These are phyloP conservation scores for Yponomeuta cagnagella DNA, from an alignment of 2,888 invertebrate genomes.

Conservation along the genomic window DNA sequence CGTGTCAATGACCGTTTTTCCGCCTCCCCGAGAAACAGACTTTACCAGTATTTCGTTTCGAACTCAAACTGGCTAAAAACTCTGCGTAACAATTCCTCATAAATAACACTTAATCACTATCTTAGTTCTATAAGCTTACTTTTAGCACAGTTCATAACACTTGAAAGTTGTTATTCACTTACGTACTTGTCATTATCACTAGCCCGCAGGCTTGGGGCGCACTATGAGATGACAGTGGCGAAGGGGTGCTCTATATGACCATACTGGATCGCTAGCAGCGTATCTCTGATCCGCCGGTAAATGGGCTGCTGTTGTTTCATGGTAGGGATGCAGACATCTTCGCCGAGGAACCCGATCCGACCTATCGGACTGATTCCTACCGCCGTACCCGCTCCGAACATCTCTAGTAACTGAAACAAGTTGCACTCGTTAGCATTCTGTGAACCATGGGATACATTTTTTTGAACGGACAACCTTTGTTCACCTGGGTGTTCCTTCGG, in stretches of 20 bases:
- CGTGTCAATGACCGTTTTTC: too few species aligned
- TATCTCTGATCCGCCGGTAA: conserved; percentile 82
- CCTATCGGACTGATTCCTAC: conserved; percentile 95
- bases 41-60: not conserved
- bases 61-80: not conserved
- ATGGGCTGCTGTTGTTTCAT: conserved; percentile 83
- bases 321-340: conserved; percentile 82
- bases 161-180: not conserved
- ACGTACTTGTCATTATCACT: conserved; percentile 8
- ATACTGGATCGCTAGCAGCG: conserved; percentile 92
- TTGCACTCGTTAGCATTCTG: not conserved
- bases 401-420: conserved; percentile 86
- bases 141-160: not conserved
- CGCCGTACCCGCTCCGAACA: conserved; percentile 99
- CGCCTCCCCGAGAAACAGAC: too few species aligned
- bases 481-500: too few species aligned
- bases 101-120: conserved; percentile 1
- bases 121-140: not conserved
- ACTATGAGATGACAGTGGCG: conserved; percentile 75
- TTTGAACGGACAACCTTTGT: too few species aligned
- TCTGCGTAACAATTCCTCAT: not conserved
- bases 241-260: conserved; percentile 89
- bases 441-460: too few species aligned
- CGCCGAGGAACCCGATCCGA: conserved; percentile 85
- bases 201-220: conserved; percentile 12